phyloP scores from a whole-genome alignment of 2,888 invertebrate genomes.

The Gnatocerus cornutus region DNA sequence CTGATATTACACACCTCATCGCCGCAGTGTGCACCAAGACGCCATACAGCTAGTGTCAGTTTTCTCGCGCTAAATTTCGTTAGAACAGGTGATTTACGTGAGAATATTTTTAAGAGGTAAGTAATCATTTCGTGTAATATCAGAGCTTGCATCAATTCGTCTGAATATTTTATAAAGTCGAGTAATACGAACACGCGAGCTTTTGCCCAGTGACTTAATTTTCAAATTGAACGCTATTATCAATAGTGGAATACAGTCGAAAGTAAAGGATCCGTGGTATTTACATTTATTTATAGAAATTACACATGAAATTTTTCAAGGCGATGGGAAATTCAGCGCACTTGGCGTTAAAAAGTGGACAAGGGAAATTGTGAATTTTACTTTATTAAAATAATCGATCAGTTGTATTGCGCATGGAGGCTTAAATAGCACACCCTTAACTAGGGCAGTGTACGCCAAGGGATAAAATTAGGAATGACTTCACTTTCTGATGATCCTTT shows the following conservation, averaged over 20 bases:
- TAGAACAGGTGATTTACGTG: conserved; percentile 39
- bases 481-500: conserved; percentile 22
- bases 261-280: background rate
- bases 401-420: conserved; percentile 47
- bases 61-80: conserved; percentile 10
- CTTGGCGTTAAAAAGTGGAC: background rate
- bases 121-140: conserved; percentile 17
- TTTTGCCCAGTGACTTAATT: conserved; percentile 2
- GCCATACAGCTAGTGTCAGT: conserved; percentile 37
- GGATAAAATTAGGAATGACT: conserved; percentile 48
- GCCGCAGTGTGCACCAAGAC: conserved; percentile 40
- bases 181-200: conserved; percentile 36
- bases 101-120: conserved; percentile 28
- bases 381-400: conserved; percentile 47
- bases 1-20: conserved; percentile 21
- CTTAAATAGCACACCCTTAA: conserved; percentile 33
- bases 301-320: background rate
- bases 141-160: background rate
- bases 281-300: conserved; percentile 4
- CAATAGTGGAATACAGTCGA: background rate
- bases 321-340: background rate
- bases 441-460: conserved; percentile 22
- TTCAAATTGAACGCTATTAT: background rate
- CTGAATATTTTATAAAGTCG: conserved; percentile 27
- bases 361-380: conserved; percentile 9